Base-by-base conservation (phyloP, 1,140 invertebrate genomes). In the Bacillus rossius region DNA sequence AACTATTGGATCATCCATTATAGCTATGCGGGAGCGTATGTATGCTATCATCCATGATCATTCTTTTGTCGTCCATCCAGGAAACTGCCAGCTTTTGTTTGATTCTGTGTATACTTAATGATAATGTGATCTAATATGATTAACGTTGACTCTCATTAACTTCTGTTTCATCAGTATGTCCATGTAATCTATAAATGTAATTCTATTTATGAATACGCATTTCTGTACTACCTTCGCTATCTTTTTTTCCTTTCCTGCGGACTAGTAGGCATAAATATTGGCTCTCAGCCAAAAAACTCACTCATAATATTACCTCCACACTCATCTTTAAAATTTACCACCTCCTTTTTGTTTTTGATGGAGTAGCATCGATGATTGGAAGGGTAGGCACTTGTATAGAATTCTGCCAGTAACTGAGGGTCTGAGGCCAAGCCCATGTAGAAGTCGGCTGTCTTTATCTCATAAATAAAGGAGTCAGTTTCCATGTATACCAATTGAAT, bases 301-400 rank as follows among this genome's bases (percentile, higher is more conserved):
- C 42, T 60, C 45, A 78, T 69, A 38, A 71, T 64, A 53, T 55
- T 56, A 8, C 72, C 72, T 59, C 67, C 69, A 22, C 65, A 65
- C 66, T 81, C 77, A 69, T 78, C 76, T 67, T 78, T 81, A 61
- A 79, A 73, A 65, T 76, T 71, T 7, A 76, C 75, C 4, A 75
- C 20, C 3, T 75, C 69, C 61, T 81, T 80, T 64, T 76, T 77
- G 61, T 79, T 78, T 25, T 5, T 5, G 17, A 8, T 25, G n/a
- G 17, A 20, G n/a, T 7, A 45, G 23, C 17, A 25, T 19, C 5
- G 23, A 45, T 45, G 43, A 45, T 5, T 20, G 5, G 17, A 8
- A 13, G 43, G 13, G 13, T 20, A 45, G 43, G 17, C 23, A 20
- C 19, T 67, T 22, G 69, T 73, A 64, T 71, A 68, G 49, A 71